Evolutionary conservation across 2,113 vertebrate genomes (phyloP).

Genomic region (Muntiacus muntjak): DNA sequence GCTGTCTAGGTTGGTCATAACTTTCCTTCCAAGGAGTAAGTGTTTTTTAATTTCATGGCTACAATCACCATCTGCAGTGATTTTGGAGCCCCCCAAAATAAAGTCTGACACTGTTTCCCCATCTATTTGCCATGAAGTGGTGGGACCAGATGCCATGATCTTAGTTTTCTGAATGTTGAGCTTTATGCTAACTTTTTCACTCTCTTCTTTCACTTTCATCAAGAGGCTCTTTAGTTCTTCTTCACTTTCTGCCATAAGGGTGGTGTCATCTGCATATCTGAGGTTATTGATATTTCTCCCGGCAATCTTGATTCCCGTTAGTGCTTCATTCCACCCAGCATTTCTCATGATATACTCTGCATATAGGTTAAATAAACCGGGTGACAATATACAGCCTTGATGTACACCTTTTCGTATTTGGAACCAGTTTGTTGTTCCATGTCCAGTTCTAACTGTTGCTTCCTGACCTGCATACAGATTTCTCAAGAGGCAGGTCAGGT

Average conservation of each 20-base stretch:
- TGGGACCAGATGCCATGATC: background rate
- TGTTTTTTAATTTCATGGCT: background rate
- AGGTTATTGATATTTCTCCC: background rate
- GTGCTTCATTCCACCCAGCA: background rate
- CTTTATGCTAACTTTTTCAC: background rate
- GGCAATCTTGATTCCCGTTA: background rate
- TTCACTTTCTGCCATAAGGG: background rate
- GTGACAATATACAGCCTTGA: background rate
- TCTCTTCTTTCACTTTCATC: background rate
- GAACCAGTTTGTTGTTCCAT: background rate
- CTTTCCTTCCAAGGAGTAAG: background rate
- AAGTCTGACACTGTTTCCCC: background rate
- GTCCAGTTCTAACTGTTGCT: background rate
- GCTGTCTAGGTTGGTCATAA: background rate
- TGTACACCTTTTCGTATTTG: background rate
- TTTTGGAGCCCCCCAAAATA: background rate
- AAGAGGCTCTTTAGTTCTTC: background rate
- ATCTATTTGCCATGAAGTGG: background rate
- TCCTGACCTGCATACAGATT: background rate
- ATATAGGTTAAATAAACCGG: background rate
- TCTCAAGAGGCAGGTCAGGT: background rate
- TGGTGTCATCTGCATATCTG: background rate
- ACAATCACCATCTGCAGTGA: background rate
- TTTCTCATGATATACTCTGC: background rate
- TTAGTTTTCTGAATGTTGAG: background rate